Conservation (phyloP, 1,140 invertebrate species). For the Danaus melanippus region DNA sequence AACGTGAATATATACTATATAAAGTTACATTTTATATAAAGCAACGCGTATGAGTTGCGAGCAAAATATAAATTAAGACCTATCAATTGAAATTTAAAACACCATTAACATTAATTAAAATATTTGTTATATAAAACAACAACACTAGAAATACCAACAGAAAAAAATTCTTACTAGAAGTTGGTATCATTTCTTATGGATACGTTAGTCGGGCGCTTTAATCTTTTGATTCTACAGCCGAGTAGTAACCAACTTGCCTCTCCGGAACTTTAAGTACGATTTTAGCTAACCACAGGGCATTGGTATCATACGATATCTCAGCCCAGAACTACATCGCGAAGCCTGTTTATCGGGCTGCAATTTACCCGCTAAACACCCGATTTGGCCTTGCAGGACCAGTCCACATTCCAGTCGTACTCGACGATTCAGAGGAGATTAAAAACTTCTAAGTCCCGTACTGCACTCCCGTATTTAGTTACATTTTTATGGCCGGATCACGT, state of each 20-base stretch:
- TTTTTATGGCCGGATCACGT: slow-evolving; percentile 26
- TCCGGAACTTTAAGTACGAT: slow-evolving; percentile 41
- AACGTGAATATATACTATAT: too few relatives aligned
- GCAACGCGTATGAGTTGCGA: too few relatives aligned
- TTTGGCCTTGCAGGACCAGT: slow-evolving; percentile 42
- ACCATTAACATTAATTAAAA: too few relatives aligned
- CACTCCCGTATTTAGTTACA: slow-evolving; percentile 27
- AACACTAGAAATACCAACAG: too few relatives aligned
- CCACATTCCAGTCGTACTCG: slow-evolving; percentile 46
- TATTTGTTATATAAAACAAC: too few relatives aligned
- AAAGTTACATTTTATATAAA: too few relatives aligned
- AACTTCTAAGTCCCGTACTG: slow-evolving; percentile 35
- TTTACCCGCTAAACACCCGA: slow-evolving; percentile 58
- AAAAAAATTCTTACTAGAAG: too few relatives aligned
- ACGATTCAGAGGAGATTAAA: slow-evolving; percentile 47
- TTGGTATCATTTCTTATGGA: too few relatives aligned
- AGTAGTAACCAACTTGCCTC: slow-evolving; percentile 32
- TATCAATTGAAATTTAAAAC: too few relatives aligned
- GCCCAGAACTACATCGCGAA: slow-evolving; percentile 30
- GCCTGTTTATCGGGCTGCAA: slow-evolving; percentile 56
- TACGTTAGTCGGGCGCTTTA: too few relatives aligned
- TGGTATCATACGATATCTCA: slow-evolving; percentile 45
- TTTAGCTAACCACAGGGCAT: slow-evolving; percentile 49
- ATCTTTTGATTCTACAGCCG: slow-evolving; percentile 19
- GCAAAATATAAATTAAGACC: too few relatives aligned